Base-by-base conservation (phyloP, 2,797 vertebrate species). In the Lycodopsis pacificus region DNA sequence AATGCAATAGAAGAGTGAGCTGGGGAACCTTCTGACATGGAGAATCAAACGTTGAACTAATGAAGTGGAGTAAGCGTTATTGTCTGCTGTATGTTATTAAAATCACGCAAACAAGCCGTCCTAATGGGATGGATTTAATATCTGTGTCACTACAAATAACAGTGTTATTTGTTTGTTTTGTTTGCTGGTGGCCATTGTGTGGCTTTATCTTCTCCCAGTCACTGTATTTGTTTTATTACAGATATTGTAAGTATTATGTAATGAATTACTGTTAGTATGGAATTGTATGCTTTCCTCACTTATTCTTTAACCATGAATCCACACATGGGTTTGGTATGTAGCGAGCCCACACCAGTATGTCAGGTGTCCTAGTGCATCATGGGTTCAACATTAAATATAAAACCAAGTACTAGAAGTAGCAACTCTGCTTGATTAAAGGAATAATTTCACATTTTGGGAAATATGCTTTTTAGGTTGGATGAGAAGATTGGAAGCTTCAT, bases 71-170 rank as follows among this genome's bases (percentile, higher is more conserved):
- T 57, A n/a, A 75, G 15, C 40, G 67, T 86, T 76, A 48, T 19
- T 75, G 86, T 87, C 65, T 71, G 59, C 44, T 84, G 79, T 2
- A 65, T 73, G 69, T 74, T 74, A 68, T 85, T 76, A 36, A 67
- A 71, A 77, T 62, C 71, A 87, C 80, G 68, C 80, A 76, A 71
- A 73, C 27, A 56, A 78, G 32, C 82, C 76, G 66, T 84, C 64
- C 0, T 59, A 5, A 30, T 17, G 54, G 79, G 82, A 69, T 74
- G 80, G 82, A 19, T 46, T 65, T 78, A 44, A 74, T 75, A 64
- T 65, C 71, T 80, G 79, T 89, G 73, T 91, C 89, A 82, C 80
- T 90, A 90, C 84, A 86, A 84, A 89, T 89, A 88, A 88, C 86
- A 80, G 63, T 86, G 86, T 91, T 90, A 79, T 91, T 86, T 91